These are phyloP conservation scores for Acromyrmex echinatior DNA, from an alignment of 1,140 invertebrate genomes.

Conservation along the genomic window DNA sequence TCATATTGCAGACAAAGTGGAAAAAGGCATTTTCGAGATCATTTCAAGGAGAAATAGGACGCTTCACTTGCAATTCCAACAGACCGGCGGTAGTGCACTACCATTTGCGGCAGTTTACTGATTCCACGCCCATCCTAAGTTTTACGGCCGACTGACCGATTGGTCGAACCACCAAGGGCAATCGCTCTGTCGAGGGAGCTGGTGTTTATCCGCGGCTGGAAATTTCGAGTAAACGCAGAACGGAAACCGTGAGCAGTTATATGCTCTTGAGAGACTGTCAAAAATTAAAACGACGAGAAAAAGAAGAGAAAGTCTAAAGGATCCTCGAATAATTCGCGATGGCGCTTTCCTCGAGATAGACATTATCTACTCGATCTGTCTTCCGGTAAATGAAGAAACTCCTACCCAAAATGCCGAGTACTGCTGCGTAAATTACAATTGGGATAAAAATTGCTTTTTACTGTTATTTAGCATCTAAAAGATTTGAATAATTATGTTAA, in stretches of 20 bases:
- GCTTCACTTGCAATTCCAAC: constrained; percentile 63
- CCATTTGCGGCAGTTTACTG: constrained; percentile 80
- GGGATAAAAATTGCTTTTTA: neutral
- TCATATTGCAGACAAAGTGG: constrained; percentile 22
- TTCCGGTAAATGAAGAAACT: neutral
- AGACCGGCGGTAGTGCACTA: constrained; percentile 64
- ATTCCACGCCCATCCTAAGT: constrained; percentile 77
- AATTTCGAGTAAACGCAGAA: constrained; percentile 69
- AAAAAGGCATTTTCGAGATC: constrained; percentile 69
- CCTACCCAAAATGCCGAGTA: neutral
- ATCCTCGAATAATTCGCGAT: constrained; percentile 10
- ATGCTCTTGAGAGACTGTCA: neutral
- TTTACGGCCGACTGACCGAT: constrained; percentile 73
- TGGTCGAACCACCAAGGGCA: constrained; percentile 11
- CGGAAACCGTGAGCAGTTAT: constrained; percentile 69
- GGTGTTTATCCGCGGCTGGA: constrained; percentile 69
- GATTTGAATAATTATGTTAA: neutral
- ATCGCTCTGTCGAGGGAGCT: constrained; percentile 40
- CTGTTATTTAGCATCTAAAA: neutral
- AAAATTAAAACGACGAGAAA: constrained; percentile 53
- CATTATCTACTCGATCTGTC: neutral
- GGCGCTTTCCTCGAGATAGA: neutral
- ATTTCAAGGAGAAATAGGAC: constrained; percentile 68
- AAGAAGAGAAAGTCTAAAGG: neutral
- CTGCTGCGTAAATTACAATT: neutral